phyloP scores from a whole-genome alignment of 2,888 invertebrate genomes.

The Morinoia aosen region DNA sequence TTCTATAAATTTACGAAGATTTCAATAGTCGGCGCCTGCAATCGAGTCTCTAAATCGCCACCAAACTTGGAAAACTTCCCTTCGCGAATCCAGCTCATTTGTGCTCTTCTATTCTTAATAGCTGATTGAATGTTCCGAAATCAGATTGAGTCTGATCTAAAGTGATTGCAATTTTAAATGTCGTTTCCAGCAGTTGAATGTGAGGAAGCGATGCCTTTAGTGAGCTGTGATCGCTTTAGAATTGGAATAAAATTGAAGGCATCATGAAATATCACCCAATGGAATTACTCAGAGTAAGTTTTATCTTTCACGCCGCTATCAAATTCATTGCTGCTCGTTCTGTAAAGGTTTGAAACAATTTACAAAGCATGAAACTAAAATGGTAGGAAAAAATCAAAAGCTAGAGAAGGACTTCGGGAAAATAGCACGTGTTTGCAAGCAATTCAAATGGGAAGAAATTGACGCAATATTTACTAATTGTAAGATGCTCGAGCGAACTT shows the following conservation, averaged over 20 bases:
- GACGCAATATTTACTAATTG: neutral
- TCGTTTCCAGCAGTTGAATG: neutral
- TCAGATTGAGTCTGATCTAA: too few relatives aligned
- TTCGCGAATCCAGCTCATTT: neutral
- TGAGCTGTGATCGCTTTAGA: neutral
- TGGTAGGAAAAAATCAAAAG: neutral
- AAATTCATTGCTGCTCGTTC: too few relatives aligned
- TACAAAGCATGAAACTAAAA: neutral
- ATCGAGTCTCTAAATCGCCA: neutral
- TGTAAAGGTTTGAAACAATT: neutral
- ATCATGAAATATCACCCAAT: neutral
- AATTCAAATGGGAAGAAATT: neutral
- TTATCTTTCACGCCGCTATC: neutral
- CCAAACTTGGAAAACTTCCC: constrained; percentile 15
- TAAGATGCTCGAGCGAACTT: too few relatives aligned
- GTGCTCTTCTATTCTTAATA: neutral
- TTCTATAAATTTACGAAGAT: constrained; percentile 18
- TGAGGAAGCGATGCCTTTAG: neutral
- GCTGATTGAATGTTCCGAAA: neutral
- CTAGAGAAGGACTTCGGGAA: neutral
- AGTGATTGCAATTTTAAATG: too few relatives aligned
- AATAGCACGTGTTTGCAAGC: neutral
- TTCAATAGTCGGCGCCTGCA: neutral
- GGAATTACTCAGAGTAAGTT: neutral
- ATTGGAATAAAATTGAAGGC: neutral